Percentiles rank a stretch among this genome's conserved stretches.
Conservation (phyloP, 1,140 invertebrate genomes). For the Sitophilus oryzae region DNA sequence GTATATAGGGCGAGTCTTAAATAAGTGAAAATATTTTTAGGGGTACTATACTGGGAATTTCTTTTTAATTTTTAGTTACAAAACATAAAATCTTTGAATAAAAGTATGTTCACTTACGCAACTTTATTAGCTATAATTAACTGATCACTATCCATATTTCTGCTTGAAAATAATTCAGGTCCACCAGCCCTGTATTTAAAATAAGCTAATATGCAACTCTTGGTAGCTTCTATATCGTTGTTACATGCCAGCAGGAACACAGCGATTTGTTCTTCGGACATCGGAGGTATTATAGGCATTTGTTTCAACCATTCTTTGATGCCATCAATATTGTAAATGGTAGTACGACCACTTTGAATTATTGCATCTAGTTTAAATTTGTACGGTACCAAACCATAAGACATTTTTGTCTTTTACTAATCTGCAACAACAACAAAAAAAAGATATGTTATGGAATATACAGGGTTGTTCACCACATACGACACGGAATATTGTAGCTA, state of each 20-base stretch:
- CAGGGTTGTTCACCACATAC: too few relatives aligned
- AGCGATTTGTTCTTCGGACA: conserved; percentile 45
- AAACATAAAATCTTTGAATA: too few relatives aligned
- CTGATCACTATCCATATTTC: conserved; percentile 39
- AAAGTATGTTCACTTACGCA: too few relatives aligned
- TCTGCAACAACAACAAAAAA: too few relatives aligned
- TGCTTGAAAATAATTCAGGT: conserved; percentile 54
- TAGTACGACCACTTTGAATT: conserved; percentile 23
- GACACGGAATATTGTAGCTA: too few relatives aligned
- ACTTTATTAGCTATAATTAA: conserved; percentile 28
- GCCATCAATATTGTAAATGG: conserved; percentile 25
- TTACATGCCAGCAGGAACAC: conserved; percentile 57
- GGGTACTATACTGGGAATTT: too few relatives aligned
- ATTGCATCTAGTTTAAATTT: conserved; percentile 26
- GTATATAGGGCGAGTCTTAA: too few relatives aligned
- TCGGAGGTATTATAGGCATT: conserved; percentile 21
- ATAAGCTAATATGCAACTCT: conserved; percentile 54
- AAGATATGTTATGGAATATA: too few relatives aligned
- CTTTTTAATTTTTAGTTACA: too few relatives aligned
- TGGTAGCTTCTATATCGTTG: conserved; percentile 49
- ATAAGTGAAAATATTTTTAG: too few relatives aligned
- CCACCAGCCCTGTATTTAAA: conserved; percentile 50
- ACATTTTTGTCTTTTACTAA: too few relatives aligned
- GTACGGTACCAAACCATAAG: too few relatives aligned
- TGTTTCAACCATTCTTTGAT: conserved; percentile 28